Base-by-base conservation (phyloP, 2,797 vertebrate genomes). In the Manis pentadactyla region DNA sequence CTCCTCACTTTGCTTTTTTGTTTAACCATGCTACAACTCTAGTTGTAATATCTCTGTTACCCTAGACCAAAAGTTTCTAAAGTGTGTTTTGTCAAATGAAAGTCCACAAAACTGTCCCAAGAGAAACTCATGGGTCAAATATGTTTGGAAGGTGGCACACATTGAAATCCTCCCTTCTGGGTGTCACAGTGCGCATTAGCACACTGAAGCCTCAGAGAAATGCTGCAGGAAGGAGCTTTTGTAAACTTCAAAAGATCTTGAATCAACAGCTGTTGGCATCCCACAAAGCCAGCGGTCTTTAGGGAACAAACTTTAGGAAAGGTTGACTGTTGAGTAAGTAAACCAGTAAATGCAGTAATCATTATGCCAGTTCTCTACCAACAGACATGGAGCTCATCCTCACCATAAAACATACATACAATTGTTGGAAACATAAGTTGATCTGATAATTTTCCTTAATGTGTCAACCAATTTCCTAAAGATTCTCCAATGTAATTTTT, bases 401-500 rank as follows among this genome's bases (percentile, higher is more conserved):
- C 74, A 88, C 55, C 37, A 39, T 90, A 46, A 88, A 95, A 71
- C 46, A 10, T 29, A 39, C 78, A n/a, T 74, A 46, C 87, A 93
- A 81, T 66, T 75, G 1, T 71, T 90, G 34, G 25, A 91, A 93
- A 77, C 2, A 7, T 23, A n/a, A 85, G 19, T 81, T 66, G 49
- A 39, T 82, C 13, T 82, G 71, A 49, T 92, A 63, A 57, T 88
- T 91, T 96, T 85, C 27, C 71, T 93, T 79, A 91, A 92, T 96
- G 42, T 96, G n/a, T 93, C 57, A 78, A 89, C 37, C 86, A 1
- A 71, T 97, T 95, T 96, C 84, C 92, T 92, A 55, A 64, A 94
- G 53, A 49, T 91, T 97, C 94, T 97, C 93, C 68, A 95, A 46
- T 94, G 77, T 96, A 94, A 57, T 96, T 95, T 55, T 94, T 63